Conservation (phyloP, 2,888 invertebrate genomes). For the Euproctis similis region DNA sequence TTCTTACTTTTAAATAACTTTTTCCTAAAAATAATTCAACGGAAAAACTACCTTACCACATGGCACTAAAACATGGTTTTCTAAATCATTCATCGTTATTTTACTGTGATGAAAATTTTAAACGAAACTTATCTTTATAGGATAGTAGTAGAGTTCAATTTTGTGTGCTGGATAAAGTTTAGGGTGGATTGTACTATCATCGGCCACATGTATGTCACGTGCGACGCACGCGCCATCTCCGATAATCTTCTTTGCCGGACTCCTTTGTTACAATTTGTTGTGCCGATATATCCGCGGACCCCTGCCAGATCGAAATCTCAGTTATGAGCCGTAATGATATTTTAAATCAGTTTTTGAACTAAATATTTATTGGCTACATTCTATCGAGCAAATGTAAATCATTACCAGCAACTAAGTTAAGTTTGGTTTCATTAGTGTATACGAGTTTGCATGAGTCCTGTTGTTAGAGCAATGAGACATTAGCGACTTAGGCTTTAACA, state of each 20-base stretch:
- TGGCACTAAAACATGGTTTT: no score
- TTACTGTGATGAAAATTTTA: constrained; percentile 7
- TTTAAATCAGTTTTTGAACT: constrained; percentile 63
- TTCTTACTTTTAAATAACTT: constrained; percentile 62
- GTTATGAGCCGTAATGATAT: constrained; percentile 71
- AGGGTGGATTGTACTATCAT: constrained; percentile 52
- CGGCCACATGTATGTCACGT: constrained; percentile 63
- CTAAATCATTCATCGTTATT: constrained; percentile 21
- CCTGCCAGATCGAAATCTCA: constrained; percentile 58
- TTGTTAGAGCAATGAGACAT: no score
- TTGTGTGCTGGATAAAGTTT: constrained; percentile 17
- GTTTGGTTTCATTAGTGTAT: no score
- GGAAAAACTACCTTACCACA: constrained; percentile 24
- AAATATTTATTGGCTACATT: constrained; percentile 39
- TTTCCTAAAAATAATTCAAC: constrained; percentile 14
- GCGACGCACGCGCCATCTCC: constrained; percentile 60
- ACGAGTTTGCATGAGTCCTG: no score
- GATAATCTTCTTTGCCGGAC: constrained; percentile 70
- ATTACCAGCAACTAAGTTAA: no score
- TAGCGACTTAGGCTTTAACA: no score
- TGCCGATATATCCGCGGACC: constrained; percentile 46
- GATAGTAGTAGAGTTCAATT: constrained; percentile 13
- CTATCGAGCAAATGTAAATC: no score
- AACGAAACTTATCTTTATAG: constrained; percentile 11
- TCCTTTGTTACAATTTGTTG: constrained; percentile 74